Percentiles rank a stretch among this genome's conserved stretches.
These are phyloP conservation scores for Leucophenga varia DNA, from an alignment of 1,140 invertebrate genomes.

Conservation along the genomic window DNA sequence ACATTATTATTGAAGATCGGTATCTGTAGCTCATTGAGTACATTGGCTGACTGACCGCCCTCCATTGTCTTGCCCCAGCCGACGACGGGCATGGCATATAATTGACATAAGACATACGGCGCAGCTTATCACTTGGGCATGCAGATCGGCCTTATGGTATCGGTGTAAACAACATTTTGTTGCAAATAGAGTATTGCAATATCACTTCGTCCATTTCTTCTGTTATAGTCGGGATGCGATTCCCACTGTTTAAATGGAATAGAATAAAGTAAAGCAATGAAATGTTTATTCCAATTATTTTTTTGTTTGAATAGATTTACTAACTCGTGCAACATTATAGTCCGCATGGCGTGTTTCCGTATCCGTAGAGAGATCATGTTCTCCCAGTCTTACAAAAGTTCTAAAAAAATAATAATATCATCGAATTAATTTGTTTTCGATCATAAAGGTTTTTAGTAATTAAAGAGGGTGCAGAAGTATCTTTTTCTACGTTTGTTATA, in stretches of 20 bases:
- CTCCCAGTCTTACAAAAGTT: constrained; percentile 43
- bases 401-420: constrained; percentile 15
- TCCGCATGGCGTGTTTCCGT: constrained; percentile 39
- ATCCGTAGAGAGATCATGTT: constrained; percentile 45
- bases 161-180: constrained; percentile 34
- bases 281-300: too few relatives aligned
- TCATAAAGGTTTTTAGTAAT: too few relatives aligned
- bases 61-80: constrained; percentile 69
- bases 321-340: constrained; percentile 22
- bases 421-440: neutral
- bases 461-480: too few relatives aligned
- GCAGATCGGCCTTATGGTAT: constrained; percentile 35
- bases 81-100: constrained; percentile 68
- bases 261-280: neutral
- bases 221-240: constrained; percentile 32
- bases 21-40: constrained; percentile 70
- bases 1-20: constrained; percentile 65
- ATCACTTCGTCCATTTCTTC: constrained; percentile 40
- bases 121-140: constrained; percentile 25
- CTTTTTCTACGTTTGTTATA: too few relatives aligned
- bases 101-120: constrained; percentile 31
- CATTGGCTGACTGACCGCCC: constrained; percentile 62
- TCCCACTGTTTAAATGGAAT: constrained; percentile 13
- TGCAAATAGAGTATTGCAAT: constrained; percentile 42
- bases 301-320: too few relatives aligned